Evolutionary conservation across 2,888 invertebrate genomes (phyloP).

Genomic region (Drosophila monieri): DNA sequence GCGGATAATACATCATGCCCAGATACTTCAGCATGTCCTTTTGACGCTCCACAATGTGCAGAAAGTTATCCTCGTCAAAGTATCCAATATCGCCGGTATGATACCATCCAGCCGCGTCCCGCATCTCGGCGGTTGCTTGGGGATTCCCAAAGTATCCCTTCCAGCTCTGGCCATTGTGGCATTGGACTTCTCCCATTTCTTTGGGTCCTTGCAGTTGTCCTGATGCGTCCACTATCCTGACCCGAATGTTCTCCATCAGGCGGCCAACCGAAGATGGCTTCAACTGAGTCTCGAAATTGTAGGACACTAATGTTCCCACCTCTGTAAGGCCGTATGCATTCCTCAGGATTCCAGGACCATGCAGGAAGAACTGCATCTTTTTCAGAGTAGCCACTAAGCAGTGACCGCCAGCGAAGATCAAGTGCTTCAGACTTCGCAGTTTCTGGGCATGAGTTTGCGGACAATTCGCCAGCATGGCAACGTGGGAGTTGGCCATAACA

Average conservation of each 20-base stretch:
- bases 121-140: slow-evolving; percentile 65
- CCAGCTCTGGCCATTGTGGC: slow-evolving; percentile 63
- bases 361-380: slow-evolving; percentile 56
- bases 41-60: slow-evolving; percentile 78
- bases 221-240: slow-evolving; percentile 66
- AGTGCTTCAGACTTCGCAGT: slow-evolving; percentile 54
- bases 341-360: slow-evolving; percentile 48
- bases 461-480: slow-evolving; percentile 64
- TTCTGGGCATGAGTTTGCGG: slow-evolving; percentile 36
- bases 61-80: slow-evolving; percentile 79
- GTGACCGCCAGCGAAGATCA: slow-evolving; percentile 67
- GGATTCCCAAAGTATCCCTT: slow-evolving; percentile 80
- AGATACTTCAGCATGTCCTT: slow-evolving; percentile 77
- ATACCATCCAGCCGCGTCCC: slow-evolving; percentile 80
- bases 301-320: slow-evolving; percentile 51
- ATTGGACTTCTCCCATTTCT: slow-evolving; percentile 74
- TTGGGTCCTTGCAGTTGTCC: slow-evolving; percentile 63
- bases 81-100: slow-evolving; percentile 82
- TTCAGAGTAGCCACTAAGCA: slow-evolving; percentile 57
- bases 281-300: slow-evolving; percentile 42
- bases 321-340: slow-evolving; percentile 78
- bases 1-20: slow-evolving; percentile 81
- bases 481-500: slow-evolving; percentile 61
- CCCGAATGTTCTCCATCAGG: slow-evolving; percentile 48
- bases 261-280: slow-evolving; percentile 72